Evolutionary conservation across 2,888 invertebrate species (phyloP), one percentile per base, ranked within the genome.

Genomic region (Empis livida): DNA sequence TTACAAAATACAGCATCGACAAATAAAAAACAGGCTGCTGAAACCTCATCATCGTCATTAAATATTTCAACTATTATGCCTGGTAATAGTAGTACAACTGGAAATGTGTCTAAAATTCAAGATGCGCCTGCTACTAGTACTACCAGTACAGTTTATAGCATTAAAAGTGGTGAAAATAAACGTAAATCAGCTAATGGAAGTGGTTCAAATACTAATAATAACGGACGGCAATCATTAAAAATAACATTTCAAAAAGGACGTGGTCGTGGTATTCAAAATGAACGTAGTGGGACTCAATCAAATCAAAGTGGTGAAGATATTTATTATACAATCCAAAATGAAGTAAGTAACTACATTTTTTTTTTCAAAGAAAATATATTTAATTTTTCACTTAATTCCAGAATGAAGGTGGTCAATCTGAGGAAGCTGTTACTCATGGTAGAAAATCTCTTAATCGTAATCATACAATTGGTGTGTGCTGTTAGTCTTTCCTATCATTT

Each of bases 241-340:
- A 84, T 85, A 80, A 84, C 85, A 50, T 77, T 86, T 64, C 82
- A 82, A 68, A 83, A 82, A 65, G 78, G 81, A 42, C 73, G 78
- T 2, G 76, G 75, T 27, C 76, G 77, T 55, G 73, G 51, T 62
- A 41, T 31, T 38, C 43, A 64, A 63, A 70, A 48, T 53, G 55
- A 46, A 37, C 57, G 46, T 54, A 59, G 27, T 51, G 54, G 51
- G 61, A 40, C 31, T 38, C 43, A 64, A 62, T 50, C 62, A 60
- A 53, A 56, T 52, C 57, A 52, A 54, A 61, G 44, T 53, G 56
- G 49, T 51, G 63, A 71, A 48, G 69, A 68, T 52, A 63, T 74
- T 1, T 80, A 79, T 62, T 83, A 83, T 71, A 83, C 83, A 60
- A 82, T 83, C 61, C 82, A 76, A 63, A 80, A 79, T 68, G 80